These are phyloP conservation scores for Papilio dardanus DNA, from an alignment of 1,140 invertebrate genomes.

Conservation along the genomic window DNA sequence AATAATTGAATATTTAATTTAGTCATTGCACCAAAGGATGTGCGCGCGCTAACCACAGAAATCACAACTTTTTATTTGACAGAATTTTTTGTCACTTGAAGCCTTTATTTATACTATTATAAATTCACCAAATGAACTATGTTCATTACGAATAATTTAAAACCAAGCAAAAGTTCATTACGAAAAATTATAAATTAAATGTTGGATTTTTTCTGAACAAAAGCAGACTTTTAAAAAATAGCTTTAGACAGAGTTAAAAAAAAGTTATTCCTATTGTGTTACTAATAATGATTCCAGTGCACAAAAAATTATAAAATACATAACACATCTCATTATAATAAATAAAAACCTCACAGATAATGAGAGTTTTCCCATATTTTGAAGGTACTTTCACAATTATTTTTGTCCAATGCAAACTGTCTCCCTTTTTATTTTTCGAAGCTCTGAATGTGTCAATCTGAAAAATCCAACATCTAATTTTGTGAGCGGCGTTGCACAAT, in stretches of 20 bases:
- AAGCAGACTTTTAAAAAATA: not conserved
- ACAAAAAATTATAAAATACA: too few species aligned
- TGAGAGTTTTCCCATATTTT: too few species aligned
- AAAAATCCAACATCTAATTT: conserved; percentile 3
- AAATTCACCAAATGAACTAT: conserved; percentile 34
- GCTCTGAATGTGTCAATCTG: not conserved
- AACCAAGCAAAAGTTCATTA: not conserved
- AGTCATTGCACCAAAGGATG: not conserved
- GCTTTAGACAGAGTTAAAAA: not conserved
- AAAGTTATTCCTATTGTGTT: too few species aligned
- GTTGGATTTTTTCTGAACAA: not conserved
- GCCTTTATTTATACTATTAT: not conserved
- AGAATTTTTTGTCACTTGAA: conserved; percentile 8
- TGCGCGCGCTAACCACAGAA: not conserved
- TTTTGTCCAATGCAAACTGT: not conserved
- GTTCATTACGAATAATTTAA: conserved; percentile 19
- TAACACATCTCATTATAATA: too few species aligned
- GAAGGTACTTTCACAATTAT: too few species aligned
- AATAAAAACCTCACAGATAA: too few species aligned
- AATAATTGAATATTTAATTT: not conserved
- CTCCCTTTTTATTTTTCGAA: not conserved
- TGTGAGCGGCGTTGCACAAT: not conserved
- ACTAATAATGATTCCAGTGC: too few species aligned
- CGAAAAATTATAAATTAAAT: not conserved
- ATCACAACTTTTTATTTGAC: not conserved